Evolutionary conservation across 2,113 vertebrate species (phyloP).

Genomic region (Chaetodon auriga): DNA sequence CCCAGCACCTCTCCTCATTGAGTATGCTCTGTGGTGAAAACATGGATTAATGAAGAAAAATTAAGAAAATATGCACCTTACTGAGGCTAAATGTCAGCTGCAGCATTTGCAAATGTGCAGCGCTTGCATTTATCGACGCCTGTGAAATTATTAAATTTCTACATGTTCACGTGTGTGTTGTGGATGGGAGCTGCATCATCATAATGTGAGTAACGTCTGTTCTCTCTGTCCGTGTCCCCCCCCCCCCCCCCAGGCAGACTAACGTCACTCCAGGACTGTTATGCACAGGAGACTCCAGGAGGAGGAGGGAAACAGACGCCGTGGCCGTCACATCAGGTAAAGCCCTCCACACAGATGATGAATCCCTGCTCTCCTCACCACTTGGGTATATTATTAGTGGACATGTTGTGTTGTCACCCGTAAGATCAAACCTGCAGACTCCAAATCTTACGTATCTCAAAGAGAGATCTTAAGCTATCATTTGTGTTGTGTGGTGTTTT

Average conservation of each 20-base stretch:
- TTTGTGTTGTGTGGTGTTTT: not conserved
- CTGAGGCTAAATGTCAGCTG: slow-evolving; percentile 1
- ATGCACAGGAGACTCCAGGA: slow-evolving; percentile 74
- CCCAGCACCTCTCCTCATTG: slow-evolving; percentile 27
- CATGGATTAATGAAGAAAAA: slow-evolving; percentile 56
- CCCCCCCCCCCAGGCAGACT: slow-evolving; percentile 66
- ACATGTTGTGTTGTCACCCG: not conserved
- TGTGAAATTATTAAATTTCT: slow-evolving; percentile 28
- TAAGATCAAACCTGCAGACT: slow-evolving; percentile 1
- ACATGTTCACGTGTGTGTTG: not conserved
- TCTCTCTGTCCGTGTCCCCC: not conserved
- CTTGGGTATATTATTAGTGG: not conserved
- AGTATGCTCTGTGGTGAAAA: slow-evolving; percentile 48
- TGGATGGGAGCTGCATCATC: slow-evolving; percentile 15
- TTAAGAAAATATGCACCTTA: slow-evolving; percentile 25
- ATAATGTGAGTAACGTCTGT: slow-evolving; percentile 17
- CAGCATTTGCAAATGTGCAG: slow-evolving; percentile 14
- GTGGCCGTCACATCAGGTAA: slow-evolving; percentile 77
- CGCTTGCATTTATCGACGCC: slow-evolving; percentile 43
- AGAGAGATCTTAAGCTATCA: not conserved
- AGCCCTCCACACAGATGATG: slow-evolving; percentile 5
- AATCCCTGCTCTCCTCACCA: not conserved
- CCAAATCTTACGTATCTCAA: not conserved
- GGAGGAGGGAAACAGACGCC: slow-evolving; percentile 71
- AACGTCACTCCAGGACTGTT: slow-evolving; percentile 68